These are phyloP conservation scores for Periparus ater DNA, from an alignment of 2,797 vertebrate genomes.

Conservation along the genomic window DNA sequence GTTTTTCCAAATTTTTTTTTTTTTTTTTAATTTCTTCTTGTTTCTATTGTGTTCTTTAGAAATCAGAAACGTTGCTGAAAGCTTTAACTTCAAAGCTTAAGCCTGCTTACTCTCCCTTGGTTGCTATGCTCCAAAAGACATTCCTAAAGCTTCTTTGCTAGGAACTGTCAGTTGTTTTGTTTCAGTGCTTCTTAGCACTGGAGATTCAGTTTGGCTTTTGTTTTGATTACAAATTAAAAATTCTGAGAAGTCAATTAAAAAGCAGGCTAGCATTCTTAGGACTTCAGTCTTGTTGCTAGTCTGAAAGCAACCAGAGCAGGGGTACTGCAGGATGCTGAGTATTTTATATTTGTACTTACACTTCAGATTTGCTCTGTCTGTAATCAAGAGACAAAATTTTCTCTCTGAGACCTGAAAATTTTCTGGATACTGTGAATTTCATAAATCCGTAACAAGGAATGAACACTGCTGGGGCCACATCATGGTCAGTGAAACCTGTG, in stretches of 20 bases:
- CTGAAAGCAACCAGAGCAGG: neutral
- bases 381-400: neutral
- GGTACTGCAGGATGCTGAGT: neutral
- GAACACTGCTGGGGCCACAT: neutral
- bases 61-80: constrained; percentile 26
- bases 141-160: constrained; percentile 19
- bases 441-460: neutral
- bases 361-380: neutral
- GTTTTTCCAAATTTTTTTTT: neutral
- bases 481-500: neutral
- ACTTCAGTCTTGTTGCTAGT: neutral
- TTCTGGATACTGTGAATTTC: neutral
- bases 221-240: constrained; percentile 12
- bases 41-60: constrained; percentile 30
- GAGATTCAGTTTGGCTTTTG: neutral
- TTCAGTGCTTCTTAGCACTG: neutral
- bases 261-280: neutral
- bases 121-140: constrained; percentile 31
- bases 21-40: neutral
- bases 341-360: neutral
- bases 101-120: neutral
- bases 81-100: constrained; percentile 53
- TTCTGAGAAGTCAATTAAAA: constrained; percentile 46
- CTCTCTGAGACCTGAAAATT: neutral
- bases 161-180: constrained; percentile 34